phyloP scores from a whole-genome alignment of 2,888 invertebrate genomes.

The Chironomus tentans region DNA sequence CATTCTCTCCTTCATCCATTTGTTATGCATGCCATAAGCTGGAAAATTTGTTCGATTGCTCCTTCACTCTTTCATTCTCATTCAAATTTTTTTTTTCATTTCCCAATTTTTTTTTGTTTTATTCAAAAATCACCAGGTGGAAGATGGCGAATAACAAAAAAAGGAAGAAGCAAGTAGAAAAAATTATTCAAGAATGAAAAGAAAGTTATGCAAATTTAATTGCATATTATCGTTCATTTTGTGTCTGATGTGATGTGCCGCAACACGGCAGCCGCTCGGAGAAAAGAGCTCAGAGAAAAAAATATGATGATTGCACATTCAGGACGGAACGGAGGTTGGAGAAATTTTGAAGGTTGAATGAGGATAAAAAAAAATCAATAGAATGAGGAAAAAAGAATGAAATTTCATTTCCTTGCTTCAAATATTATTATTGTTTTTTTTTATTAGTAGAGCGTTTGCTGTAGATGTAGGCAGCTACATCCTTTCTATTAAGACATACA shows the following conservation, averaged over 20 bases:
- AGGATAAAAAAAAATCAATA: slow-evolving; percentile 14
- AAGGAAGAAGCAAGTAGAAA: background rate
- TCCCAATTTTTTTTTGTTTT: background rate
- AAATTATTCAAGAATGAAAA: too few relatives aligned
- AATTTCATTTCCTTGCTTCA: background rate
- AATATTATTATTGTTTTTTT: background rate
- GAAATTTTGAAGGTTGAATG: background rate
- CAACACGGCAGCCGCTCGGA: background rate
- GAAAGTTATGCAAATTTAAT: slow-evolving; percentile 25
- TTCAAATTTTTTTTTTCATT: background rate
- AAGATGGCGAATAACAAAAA: background rate
- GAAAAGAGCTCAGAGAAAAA: background rate
- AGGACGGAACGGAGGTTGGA: background rate
- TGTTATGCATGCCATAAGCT: background rate
- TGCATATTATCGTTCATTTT: slow-evolving; percentile 25
- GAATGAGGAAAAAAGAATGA: slow-evolving; percentile 1
- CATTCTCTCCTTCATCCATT: background rate
- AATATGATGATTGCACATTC: background rate
- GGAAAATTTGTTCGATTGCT: background rate
- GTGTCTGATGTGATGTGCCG: background rate
- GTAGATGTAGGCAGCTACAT: background rate
- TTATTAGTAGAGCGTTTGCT: background rate
- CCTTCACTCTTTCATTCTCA: background rate
- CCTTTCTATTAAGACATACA: background rate
- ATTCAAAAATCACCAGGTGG: background rate